phyloP scores from a whole-genome alignment of 2,797 vertebrate species.

The Ciconia nigra region DNA sequence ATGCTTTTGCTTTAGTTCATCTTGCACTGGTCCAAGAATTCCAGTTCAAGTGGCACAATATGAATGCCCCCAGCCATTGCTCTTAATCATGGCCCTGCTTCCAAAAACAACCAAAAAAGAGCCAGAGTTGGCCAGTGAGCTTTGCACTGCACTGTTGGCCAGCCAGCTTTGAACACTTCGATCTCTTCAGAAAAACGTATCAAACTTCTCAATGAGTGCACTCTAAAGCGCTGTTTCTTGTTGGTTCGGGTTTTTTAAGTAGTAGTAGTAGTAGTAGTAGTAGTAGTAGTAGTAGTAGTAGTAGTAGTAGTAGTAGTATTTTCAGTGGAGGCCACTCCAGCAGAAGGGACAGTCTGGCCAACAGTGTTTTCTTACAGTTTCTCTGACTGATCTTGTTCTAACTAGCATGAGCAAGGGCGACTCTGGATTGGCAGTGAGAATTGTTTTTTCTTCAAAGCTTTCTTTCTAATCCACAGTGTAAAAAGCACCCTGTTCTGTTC shows the following conservation, averaged over 20 bases:
- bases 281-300: not conserved
- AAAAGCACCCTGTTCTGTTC: not conserved
- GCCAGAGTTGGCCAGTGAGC: not conserved
- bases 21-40: not conserved
- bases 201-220: not conserved
- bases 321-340: not conserved
- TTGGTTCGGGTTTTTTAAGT: not conserved
- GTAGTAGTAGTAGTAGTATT: not conserved
- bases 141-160: not conserved
- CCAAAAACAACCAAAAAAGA: not conserved
- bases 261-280: not conserved
- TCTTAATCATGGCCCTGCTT: not conserved
- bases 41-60: not conserved
- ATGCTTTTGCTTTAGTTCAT: not conserved
- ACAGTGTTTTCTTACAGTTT: not conserved
- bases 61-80: not conserved
- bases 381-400: not conserved
- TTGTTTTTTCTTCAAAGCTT: not conserved
- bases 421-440: not conserved
- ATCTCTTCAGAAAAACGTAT: not conserved
- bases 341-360: not conserved
- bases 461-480: not conserved
- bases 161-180: not conserved
- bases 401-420: not conserved
- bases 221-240: not conserved